A percentile compares a stretch with the other conserved stretches of the same genome.
phyloP scores from a whole-genome alignment of 2,888 invertebrate species.

The Oeneis ivallda region DNA sequence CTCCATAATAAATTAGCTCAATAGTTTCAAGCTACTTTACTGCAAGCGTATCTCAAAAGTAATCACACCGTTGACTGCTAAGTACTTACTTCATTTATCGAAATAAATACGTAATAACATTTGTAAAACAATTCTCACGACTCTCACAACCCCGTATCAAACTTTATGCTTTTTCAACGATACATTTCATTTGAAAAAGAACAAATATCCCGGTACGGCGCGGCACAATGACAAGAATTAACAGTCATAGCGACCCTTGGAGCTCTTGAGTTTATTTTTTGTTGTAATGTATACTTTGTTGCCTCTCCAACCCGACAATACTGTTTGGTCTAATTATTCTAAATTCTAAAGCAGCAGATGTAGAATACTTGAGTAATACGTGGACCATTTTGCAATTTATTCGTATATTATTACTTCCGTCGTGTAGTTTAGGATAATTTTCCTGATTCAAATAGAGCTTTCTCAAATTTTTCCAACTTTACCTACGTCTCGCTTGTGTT shows the following conservation, averaged over 20 bases:
- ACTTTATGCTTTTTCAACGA: conserved; percentile 49
- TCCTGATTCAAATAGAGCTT: too few relatives aligned
- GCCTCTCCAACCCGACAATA: conserved; percentile 56
- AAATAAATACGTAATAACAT: conserved; percentile 6
- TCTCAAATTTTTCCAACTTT: too few relatives aligned
- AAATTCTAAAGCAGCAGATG: conserved; percentile 50
- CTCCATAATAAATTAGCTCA: not conserved
- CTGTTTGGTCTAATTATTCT: conserved; percentile 74
- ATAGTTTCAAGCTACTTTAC: too few relatives aligned
- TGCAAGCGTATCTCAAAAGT: not conserved
- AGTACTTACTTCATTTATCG: conserved; percentile 5
- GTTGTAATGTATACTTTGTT: conserved; percentile 77
- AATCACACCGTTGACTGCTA: not conserved
- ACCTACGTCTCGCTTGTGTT: not conserved
- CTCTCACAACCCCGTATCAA: conserved; percentile 60
- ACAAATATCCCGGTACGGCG: conserved; percentile 52
- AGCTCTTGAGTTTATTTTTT: conserved; percentile 64
- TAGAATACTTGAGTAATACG: conserved; percentile 14
- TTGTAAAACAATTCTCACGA: conserved; percentile 63
- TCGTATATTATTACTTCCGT: not conserved
- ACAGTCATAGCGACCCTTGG: conserved; percentile 67
- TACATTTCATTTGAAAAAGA: conserved; percentile 48
- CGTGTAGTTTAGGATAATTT: not conserved
- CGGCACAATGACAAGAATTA: conserved; percentile 75
- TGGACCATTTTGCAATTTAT: conserved; percentile 1